phyloP scores from a whole-genome alignment of 2,888 invertebrate genomes.

The Tiliacea aurago region DNA sequence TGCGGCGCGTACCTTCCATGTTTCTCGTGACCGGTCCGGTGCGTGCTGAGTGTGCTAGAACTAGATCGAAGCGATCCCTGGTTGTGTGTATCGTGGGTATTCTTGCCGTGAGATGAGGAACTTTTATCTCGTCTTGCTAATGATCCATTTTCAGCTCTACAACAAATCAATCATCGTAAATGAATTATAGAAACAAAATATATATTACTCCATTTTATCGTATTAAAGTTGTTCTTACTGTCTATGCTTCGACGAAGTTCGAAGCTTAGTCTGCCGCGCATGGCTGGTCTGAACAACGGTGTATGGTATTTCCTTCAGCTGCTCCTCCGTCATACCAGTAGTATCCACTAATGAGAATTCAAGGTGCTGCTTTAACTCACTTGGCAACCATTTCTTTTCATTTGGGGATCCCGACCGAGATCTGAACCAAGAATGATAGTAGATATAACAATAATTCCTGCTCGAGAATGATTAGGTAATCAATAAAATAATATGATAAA shows the following conservation, averaged over 20 bases:
- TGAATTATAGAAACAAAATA: not conserved
- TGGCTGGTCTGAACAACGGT: conserved; percentile 95
- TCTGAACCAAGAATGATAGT: conserved; percentile 69
- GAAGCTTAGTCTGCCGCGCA: conserved; percentile 91
- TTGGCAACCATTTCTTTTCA: conserved; percentile 93
- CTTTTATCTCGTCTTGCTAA: conserved; percentile 85
- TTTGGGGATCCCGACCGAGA: conserved; percentile 93
- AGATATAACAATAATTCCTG: conserved; percentile 1
- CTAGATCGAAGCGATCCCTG: conserved; percentile 91
- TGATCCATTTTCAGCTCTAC: conserved; percentile 82
- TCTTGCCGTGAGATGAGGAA: conserved; percentile 81
- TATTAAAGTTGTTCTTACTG: conserved; percentile 75
- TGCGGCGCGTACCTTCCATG: conserved; percentile 61
- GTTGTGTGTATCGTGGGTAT: conserved; percentile 79
- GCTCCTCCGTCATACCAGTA: conserved; percentile 96
- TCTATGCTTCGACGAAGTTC: conserved; percentile 85
- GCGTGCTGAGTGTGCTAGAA: conserved; percentile 88
- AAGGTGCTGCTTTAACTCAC: conserved; percentile 95
- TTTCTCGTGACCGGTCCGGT: conserved; percentile 62
- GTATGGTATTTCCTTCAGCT: conserved; percentile 96
- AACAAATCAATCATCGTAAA: conserved; percentile 5
- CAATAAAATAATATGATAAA: conserved; percentile 12
- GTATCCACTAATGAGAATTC: conserved; percentile 97
- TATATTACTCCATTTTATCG: not conserved
- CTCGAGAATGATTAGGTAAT: conserved; percentile 1